A percentile compares a stretch with the other conserved stretches of the same genome.
These are phyloP conservation scores for Heliconius charithonia DNA, from an alignment of 2,888 invertebrate species.

Conservation along the genomic window DNA sequence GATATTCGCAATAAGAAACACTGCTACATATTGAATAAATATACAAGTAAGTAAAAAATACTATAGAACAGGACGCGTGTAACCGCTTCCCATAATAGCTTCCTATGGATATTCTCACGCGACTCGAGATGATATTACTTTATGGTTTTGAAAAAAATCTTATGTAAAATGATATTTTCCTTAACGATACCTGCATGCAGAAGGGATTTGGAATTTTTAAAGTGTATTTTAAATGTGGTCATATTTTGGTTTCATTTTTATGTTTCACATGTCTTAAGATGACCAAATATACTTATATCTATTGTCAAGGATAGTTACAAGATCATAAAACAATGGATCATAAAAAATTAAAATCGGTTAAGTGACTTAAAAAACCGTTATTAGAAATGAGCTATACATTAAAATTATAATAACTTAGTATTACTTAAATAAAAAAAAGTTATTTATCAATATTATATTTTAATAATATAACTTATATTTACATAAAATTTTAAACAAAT, in stretches of 20 bases:
- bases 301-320: too few relatives aligned
- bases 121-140: constrained; percentile 17
- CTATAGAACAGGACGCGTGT: constrained; percentile 41
- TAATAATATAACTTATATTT: too few relatives aligned
- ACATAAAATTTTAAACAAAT: too few relatives aligned
- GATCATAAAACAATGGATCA: too few relatives aligned
- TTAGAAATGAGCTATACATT: too few relatives aligned
- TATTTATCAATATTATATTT: too few relatives aligned
- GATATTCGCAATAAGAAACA: not conserved
- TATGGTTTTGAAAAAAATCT: constrained; percentile 9
- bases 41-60: not conserved
- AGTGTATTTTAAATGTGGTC: not conserved
- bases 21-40: not conserved
- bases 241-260: not conserved
- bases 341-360: too few relatives aligned
- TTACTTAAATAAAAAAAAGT: too few relatives aligned
- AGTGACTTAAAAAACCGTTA: too few relatives aligned
- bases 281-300: not conserved
- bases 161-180: constrained; percentile 18
- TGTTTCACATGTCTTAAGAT: not conserved
- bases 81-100: constrained; percentile 45
- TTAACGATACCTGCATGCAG: not conserved
- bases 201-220: not conserved
- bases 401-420: too few relatives aligned
- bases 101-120: constrained; percentile 39